Evolutionary conservation across 1,140 invertebrate species (phyloP).

Genomic region (Caenorhabditis brenneri): DNA sequence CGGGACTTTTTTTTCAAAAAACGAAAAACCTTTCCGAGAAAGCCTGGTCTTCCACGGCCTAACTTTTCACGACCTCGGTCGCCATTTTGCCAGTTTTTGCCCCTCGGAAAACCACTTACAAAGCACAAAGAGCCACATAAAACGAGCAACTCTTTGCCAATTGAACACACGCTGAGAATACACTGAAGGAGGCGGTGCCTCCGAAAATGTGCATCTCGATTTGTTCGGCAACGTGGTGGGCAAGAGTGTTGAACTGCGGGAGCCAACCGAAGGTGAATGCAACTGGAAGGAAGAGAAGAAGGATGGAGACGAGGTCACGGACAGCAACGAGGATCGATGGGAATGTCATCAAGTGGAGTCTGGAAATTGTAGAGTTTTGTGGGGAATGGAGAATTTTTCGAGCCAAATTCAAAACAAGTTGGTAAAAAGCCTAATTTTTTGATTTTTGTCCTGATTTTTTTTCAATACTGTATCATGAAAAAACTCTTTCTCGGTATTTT

Average conservation of each 20-base stretch:
- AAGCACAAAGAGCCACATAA: constrained; percentile 25
- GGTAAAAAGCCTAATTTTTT: too few relatives aligned
- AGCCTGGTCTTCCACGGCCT: too few relatives aligned
- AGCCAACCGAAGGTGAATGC: constrained; percentile 74
- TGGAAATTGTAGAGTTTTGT: too few relatives aligned
- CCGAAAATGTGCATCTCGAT: constrained; percentile 96
- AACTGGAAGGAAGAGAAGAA: constrained; percentile 72
- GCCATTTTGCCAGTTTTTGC: too few relatives aligned
- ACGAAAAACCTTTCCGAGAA: too few relatives aligned
- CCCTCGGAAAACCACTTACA: constrained; percentile 25
- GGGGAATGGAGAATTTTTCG: too few relatives aligned
- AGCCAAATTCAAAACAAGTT: too few relatives aligned
- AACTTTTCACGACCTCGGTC: too few relatives aligned
- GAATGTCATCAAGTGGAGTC: not conserved
- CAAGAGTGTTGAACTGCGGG: constrained; percentile 86
- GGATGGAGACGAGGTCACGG: constrained; percentile 70
- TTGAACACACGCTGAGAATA: constrained; percentile 47
- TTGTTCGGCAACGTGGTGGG: constrained; percentile 92
- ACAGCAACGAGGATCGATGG: constrained; percentile 56
- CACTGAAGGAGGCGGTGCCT: constrained; percentile 85
- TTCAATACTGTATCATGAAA: too few relatives aligned
- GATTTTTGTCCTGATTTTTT: too few relatives aligned
- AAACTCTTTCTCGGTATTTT: too few relatives aligned
- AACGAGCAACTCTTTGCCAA: constrained; percentile 76
- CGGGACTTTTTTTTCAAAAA: too few relatives aligned